Base-by-base conservation (phyloP, 2,113 vertebrate species). In the Salvator merianae region DNA sequence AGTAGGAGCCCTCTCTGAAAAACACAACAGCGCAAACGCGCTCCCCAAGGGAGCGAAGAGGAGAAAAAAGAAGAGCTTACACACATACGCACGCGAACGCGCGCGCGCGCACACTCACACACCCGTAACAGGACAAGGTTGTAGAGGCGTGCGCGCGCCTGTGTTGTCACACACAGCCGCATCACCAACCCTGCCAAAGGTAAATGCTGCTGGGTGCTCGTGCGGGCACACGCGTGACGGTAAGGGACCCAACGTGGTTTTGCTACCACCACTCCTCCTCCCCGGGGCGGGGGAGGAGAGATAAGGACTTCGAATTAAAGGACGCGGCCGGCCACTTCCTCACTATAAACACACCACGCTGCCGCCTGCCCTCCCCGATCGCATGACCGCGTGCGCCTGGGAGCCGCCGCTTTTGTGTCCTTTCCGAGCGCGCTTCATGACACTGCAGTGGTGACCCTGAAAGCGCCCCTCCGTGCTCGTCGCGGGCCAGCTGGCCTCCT, bases 161-260 rank as follows among this genome's bases (percentile, higher is more conserved):
- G 40, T 4, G 59, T 40, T 34, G 38, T 24, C 32, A 10, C 79
- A 14, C 79, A 10, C 59, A 40, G 47, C n/a, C 36, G 9, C 26
- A 16, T 18, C 14, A 43, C 28, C 70, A 62, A 10, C 59, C 0
- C 38, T 9, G 22, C 72, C 1, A 36, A 40, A 50, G 50, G 8
- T 47, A 77, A 43, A 55, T 14, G 70, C 32, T 66, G 88, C 84
- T 76, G 89, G 16, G 18, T 20, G 55, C 55, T 59, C 16, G 14
- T 20, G 55, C 20, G 55, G 14, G 4, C 55, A 59, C 55, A 4
- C 55, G 2, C 55, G 16, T 4, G 16, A 38, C 4, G 77, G 86
- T 74, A 22, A 55, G 3, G 40, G 16, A 36, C 47, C 40, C 59
- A 4, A 4, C 16, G 32, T 32, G 13, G 26, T 47, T 40, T 66